Evolutionary conservation across 1,140 invertebrate genomes (phyloP), one percentile per base, ranked within the genome.

Genomic region (Tetragnatha versicolor): DNA sequence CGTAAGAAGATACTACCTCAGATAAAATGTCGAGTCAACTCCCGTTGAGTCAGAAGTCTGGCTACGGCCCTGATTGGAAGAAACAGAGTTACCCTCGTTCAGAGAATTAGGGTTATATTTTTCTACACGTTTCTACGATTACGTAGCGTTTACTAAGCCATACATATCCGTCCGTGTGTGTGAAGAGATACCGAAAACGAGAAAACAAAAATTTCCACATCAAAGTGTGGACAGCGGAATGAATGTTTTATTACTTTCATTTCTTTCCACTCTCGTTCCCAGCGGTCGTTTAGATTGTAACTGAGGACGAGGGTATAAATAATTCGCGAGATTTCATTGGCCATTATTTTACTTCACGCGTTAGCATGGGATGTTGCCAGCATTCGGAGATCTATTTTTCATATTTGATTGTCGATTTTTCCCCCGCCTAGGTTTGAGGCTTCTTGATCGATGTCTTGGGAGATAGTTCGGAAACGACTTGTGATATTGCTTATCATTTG

Each of bases 401-500:
- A 35, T 58, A 17, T 58, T 33, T 58, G 55, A 58, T 35, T 58
- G 55, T 58, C 55, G n/a, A n/a, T n/a, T n/a, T n/a, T n/a, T 33
- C 17, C 17, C 14, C n/a, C n/a, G 14, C 20, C 55, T 33, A 33
- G 29, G 35, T 58, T 58, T 35, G 17, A 58, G 12, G 14, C 9
- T 20, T 51, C 27, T 9, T 20, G 20, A n/a, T 51, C n/a, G 35
- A 58, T 14, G 55, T 33, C 35, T 58, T 58, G 55, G 31, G 55
- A 33, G 35, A 31, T n/a, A 17, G 55, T 58, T 27, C 22, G 12
- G 55, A 27, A 12, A 58, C 27, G 55, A 31, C 27, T 31, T 58
- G 20, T 58, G 55, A 55, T 58, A 58, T 58, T 58, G 55, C 55
- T 58, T 58, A 58, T 58, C 55, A 58, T 58, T 58, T 58, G 55